A percentile compares a stretch with the other conserved stretches of the same genome.
Evolutionary conservation across 2,888 invertebrate genomes (phyloP).

Genomic region (Catocala fraxini): DNA sequence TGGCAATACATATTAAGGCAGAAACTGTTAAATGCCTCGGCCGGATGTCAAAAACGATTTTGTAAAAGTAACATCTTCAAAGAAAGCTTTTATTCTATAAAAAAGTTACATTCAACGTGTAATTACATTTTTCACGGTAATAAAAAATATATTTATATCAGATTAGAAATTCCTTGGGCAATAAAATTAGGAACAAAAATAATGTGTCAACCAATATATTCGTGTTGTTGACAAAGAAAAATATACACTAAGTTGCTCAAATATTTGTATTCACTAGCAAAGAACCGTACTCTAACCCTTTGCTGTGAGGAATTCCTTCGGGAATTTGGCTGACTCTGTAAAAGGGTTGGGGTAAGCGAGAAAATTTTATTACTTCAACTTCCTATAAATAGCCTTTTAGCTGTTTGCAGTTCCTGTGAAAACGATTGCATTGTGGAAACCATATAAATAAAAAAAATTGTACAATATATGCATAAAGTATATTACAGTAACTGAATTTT

Average conservation of each 20-base stretch:
- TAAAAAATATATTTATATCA: background rate
- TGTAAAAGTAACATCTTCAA: conserved; percentile 31
- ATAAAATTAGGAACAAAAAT: background rate
- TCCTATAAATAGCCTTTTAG: conserved; percentile 18
- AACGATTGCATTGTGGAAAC: background rate
- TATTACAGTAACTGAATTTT: no score
- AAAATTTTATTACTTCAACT: conserved; percentile 26
- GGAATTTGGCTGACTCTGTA: conserved; percentile 25
- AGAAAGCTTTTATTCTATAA: conserved; percentile 16
- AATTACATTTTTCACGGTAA: conserved; percentile 1
- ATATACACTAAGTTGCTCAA: conserved; percentile 7
- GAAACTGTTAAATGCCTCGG: conserved; percentile 57
- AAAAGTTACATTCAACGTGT: conserved; percentile 16
- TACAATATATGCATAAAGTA: no score
- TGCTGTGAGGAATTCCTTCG: conserved; percentile 20
- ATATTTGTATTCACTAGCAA: conserved; percentile 21
- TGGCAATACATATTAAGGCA: conserved; percentile 66
- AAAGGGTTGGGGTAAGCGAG: conserved; percentile 19
- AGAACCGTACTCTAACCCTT: conserved; percentile 23
- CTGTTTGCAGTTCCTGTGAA: conserved; percentile 8
- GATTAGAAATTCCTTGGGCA: conserved; percentile 1
- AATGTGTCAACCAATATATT: background rate
- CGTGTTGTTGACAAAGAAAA: conserved; percentile 3
- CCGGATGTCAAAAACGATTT: conserved; percentile 36
- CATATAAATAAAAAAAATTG: background rate